phyloP scores from a whole-genome alignment of 53 echinoderm and acorn worm species.

The Arbacia lixula region DNA sequence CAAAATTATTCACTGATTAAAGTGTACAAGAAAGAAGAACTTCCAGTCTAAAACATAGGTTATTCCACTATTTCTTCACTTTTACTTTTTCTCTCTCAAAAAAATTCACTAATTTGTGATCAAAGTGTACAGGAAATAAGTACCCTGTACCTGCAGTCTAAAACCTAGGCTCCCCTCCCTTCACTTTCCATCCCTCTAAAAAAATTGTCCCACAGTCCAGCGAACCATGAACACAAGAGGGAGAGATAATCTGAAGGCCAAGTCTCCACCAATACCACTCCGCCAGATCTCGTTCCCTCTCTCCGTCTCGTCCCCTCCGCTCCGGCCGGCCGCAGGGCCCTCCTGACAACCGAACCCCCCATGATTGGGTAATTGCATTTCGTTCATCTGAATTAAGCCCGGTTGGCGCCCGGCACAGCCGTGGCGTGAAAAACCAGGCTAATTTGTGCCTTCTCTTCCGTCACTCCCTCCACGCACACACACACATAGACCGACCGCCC shows the following conservation, averaged over 20 bases:
- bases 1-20: too few species aligned
- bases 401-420: constrained; percentile 54
- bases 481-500: too few species aligned
- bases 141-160: too few species aligned
- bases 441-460: constrained; percentile 41
- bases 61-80: too few species aligned
- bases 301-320: background rate
- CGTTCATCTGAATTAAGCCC: constrained; percentile 61
- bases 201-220: background rate
- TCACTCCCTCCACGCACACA: background rate
- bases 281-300: background rate
- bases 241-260: constrained; percentile 38
- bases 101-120: too few species aligned
- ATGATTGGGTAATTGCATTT: constrained; percentile 64
- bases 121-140: too few species aligned
- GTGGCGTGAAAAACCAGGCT: constrained; percentile 51
- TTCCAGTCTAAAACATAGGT: too few species aligned
- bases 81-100: too few species aligned
- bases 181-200: too few species aligned
- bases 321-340: constrained; percentile 26
- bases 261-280: constrained; percentile 36
- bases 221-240: constrained; percentile 13
- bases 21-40: too few species aligned
- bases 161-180: too few species aligned
- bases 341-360: constrained; percentile 44